Evolutionary conservation across 2,797 vertebrate genomes (phyloP).

Genomic region (Podargus strigoides): DNA sequence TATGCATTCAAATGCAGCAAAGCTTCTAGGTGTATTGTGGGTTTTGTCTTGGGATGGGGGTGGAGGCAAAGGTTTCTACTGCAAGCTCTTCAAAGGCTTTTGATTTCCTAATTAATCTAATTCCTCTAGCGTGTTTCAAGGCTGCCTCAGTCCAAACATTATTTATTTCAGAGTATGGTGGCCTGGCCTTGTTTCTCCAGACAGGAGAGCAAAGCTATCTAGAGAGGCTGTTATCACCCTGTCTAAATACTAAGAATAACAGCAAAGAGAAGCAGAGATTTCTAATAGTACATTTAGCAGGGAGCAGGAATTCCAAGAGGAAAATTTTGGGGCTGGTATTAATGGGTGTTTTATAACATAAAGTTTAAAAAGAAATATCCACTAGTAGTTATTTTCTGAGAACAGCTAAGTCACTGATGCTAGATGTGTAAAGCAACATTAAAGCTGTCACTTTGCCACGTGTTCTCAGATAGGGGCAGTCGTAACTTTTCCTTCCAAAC

Average conservation of each 20-base stretch:
- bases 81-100: background rate
- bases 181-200: background rate
- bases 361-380: background rate
- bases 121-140: background rate
- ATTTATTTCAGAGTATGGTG: background rate
- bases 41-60: background rate
- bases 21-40: background rate
- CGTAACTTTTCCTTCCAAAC: background rate
- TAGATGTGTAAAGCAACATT: background rate
- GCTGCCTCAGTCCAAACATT: background rate
- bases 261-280: background rate
- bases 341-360: background rate
- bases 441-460: background rate
- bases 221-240: background rate
- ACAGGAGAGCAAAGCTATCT: background rate
- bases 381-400: background rate
- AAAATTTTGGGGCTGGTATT: background rate
- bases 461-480: background rate
- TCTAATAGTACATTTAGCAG: background rate
- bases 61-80: background rate
- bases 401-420: background rate
- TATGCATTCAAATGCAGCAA: background rate
- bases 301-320: background rate
- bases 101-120: conserved; percentile 15
- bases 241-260: background rate